Percentiles rank a stretch among this genome's conserved stretches.
These are phyloP conservation scores for Troilus luridus DNA, from an alignment of 2,888 invertebrate species.

Conservation along the genomic window DNA sequence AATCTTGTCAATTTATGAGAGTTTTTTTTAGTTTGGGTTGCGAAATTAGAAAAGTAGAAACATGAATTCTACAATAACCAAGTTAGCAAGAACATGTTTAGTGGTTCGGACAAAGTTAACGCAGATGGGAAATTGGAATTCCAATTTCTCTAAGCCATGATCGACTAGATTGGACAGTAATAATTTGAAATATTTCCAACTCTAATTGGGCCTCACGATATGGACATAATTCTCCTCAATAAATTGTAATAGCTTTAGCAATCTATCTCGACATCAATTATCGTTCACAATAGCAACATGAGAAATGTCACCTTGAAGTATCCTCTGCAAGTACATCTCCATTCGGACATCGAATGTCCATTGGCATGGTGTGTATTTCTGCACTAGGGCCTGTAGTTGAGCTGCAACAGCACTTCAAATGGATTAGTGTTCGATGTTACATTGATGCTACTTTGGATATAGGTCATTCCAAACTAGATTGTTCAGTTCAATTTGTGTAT, in stretches of 20 bases:
- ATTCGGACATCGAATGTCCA: conserved; percentile 2
- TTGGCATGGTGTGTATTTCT: background rate
- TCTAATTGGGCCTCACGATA: background rate
- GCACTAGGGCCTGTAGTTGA: background rate
- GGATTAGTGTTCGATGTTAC: conserved; percentile 4
- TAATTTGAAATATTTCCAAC: background rate
- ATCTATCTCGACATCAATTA: background rate
- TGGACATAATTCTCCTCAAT: background rate
- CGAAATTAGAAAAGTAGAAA: too few species aligned
- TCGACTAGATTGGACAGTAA: background rate
- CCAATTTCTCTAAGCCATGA: background rate
- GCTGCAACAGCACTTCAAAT: background rate
- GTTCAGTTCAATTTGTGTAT: background rate
- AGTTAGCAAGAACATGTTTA: background rate
- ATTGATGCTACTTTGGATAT: background rate
- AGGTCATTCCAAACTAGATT: background rate
- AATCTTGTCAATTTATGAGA: too few species aligned
- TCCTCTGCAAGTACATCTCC: background rate
- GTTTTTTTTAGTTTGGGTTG: too few species aligned
- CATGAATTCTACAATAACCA: background rate
- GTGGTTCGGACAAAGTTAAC: background rate
- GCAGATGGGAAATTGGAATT: background rate
- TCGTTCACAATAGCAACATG: background rate
- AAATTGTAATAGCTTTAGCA: background rate
- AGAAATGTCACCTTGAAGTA: background rate